A percentile compares a stretch with the other conserved stretches of the same genome.
phyloP scores from a whole-genome alignment of 2,888 invertebrate species.

The Phaonia tiefii region DNA sequence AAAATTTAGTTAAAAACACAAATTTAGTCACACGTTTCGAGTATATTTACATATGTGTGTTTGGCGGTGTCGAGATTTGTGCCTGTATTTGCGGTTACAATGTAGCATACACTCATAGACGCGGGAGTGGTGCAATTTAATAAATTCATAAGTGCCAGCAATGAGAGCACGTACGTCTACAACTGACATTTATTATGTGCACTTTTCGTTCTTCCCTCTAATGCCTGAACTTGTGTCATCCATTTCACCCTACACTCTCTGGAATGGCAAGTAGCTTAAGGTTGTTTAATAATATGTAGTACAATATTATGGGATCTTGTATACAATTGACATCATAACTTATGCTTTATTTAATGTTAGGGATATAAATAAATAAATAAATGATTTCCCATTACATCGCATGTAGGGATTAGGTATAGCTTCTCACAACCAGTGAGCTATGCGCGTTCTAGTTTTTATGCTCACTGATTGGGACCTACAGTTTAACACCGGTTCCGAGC shows the following conservation, averaged over 20 bases:
- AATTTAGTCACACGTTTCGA: conserved; percentile 6
- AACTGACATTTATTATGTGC: conserved; percentile 70
- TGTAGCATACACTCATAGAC: conserved; percentile 40
- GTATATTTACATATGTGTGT: conserved; percentile 10
- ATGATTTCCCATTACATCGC: too few species aligned
- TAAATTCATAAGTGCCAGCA: conserved; percentile 62
- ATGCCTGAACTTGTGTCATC: conserved; percentile 27
- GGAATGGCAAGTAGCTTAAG: too few species aligned
- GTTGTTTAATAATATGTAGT: too few species aligned
- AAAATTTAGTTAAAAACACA: conserved; percentile 47
- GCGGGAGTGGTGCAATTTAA: background rate
- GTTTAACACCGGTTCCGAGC: too few species aligned
- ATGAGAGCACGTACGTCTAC: conserved; percentile 65
- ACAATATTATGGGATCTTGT: too few species aligned
- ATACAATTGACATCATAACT: too few species aligned
- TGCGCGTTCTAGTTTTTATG: too few species aligned
- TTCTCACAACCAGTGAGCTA: too few species aligned
- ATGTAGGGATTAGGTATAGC: too few species aligned
- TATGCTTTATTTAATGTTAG: too few species aligned
- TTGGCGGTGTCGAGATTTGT: background rate
- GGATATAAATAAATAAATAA: too few species aligned
- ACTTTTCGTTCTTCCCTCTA: conserved; percentile 53
- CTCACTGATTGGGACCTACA: too few species aligned
- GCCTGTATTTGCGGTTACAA: conserved; percentile 44
- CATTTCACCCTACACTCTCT: conserved; percentile 7